A percentile compares a stretch with the other conserved stretches of the same genome.
phyloP scores from a whole-genome alignment of 53 echinoderm and acorn worm genomes.

The Apostichopus leukothele region DNA sequence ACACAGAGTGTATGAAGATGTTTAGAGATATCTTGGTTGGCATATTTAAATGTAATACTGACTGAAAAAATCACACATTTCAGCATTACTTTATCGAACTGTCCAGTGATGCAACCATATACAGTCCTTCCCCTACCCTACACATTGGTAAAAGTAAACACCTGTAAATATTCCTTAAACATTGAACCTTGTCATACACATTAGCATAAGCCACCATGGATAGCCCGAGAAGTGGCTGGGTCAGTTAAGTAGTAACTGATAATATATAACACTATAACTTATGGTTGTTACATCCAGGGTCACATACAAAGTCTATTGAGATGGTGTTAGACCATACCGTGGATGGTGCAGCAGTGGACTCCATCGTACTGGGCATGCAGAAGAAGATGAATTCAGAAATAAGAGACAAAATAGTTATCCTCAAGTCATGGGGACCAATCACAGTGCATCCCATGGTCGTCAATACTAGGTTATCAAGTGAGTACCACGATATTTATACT shows the following conservation, averaged over 20 bases:
- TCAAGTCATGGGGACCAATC: conserved; percentile 77
- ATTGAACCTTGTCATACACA: too few relatives aligned
- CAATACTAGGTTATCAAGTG: conserved; percentile 75
- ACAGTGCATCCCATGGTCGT: conserved; percentile 72
- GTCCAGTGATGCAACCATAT: too few relatives aligned
- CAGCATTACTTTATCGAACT: too few relatives aligned
- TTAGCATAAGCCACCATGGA: too few relatives aligned
- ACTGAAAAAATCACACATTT: too few relatives aligned
- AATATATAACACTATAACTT: not conserved
- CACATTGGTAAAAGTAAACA: too few relatives aligned
- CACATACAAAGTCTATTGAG: conserved; percentile 77
- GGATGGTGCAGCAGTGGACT: conserved; percentile 76
- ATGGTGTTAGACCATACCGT: conserved; percentile 72
- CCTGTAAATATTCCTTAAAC: too few relatives aligned
- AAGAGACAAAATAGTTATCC: conserved; percentile 59
- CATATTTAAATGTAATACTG: too few relatives aligned
- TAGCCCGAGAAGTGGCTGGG: too few relatives aligned
- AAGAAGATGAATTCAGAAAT: conserved; percentile 62
- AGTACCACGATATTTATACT: not conserved
- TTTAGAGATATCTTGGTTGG: too few relatives aligned
- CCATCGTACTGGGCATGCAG: conserved; percentile 59
- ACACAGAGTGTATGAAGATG: too few relatives aligned
- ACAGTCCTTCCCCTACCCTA: too few relatives aligned
- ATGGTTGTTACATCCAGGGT: conserved; percentile 53
- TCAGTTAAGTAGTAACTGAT: not conserved